phyloP scores from a whole-genome alignment of 2,888 invertebrate genomes.

The Acronicta aceris region DNA sequence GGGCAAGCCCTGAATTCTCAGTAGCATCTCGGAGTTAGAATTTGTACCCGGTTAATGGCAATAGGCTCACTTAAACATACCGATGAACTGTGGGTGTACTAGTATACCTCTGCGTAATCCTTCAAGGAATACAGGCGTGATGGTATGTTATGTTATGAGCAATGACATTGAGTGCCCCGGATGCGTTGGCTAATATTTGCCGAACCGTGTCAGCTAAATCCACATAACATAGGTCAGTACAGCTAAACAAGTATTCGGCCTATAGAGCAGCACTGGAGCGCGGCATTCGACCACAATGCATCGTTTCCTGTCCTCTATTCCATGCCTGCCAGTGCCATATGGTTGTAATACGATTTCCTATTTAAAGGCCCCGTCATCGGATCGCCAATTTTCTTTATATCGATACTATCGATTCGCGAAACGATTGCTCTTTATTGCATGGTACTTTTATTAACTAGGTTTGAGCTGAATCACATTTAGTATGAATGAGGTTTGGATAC shows the following conservation, averaged over 20 bases:
- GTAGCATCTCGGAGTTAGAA: too few relatives aligned
- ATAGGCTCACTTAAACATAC: too few relatives aligned
- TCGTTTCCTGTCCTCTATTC: constrained; percentile 63
- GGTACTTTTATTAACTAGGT: constrained; percentile 22
- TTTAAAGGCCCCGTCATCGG: constrained; percentile 47
- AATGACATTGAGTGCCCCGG: constrained; percentile 31
- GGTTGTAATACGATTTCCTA: constrained; percentile 64
- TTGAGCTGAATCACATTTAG: constrained; percentile 11
- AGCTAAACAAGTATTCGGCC: constrained; percentile 38
- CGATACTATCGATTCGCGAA: constrained; percentile 38
- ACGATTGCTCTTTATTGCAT: constrained; percentile 28
- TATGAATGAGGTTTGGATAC: not conserved
- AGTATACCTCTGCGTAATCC: too few relatives aligned
- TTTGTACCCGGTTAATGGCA: too few relatives aligned
- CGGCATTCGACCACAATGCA: constrained; percentile 62
- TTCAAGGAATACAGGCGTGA: too few relatives aligned
- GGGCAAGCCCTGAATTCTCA: too few relatives aligned
- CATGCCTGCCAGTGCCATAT: constrained; percentile 55
- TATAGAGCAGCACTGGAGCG: constrained; percentile 59
- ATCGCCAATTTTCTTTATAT: constrained; percentile 43
- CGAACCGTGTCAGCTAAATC: constrained; percentile 51
- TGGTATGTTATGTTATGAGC: not conserved
- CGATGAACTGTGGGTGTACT: too few relatives aligned
- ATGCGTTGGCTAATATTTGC: constrained; percentile 36
- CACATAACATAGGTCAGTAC: constrained; percentile 52